These are phyloP conservation scores for Bucorvus abyssinicus DNA, from an alignment of 2,797 vertebrate genomes.

Conservation along the genomic window DNA sequence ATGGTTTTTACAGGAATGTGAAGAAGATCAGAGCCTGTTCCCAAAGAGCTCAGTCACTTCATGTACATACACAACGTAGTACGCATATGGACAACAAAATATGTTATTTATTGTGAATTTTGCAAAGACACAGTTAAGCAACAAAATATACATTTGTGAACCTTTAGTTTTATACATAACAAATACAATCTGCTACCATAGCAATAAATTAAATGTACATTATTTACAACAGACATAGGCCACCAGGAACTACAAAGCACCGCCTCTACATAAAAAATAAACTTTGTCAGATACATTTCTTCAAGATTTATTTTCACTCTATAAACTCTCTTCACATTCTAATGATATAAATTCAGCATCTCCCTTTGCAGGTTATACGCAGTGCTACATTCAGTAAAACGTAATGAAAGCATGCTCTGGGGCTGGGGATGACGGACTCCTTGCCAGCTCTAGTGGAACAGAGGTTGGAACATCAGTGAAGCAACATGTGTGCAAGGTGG, in stretches of 20 bases:
- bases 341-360: slow-evolving; percentile 19
- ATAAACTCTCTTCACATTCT: slow-evolving; percentile 51
- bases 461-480: neutral
- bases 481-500: neutral
- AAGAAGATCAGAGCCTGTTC: neutral
- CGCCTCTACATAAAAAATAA: slow-evolving; percentile 71
- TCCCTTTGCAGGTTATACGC: slow-evolving; percentile 11
- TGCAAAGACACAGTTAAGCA: slow-evolving; percentile 91
- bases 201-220: slow-evolving; percentile 95
- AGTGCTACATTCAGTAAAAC: slow-evolving; percentile 36
- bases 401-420: slow-evolving; percentile 47
- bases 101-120: slow-evolving; percentile 88
- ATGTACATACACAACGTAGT: neutral
- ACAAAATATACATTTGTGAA: slow-evolving; percentile 98
- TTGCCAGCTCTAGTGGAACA: neutral
- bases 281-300: slow-evolving; percentile 55
- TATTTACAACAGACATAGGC: slow-evolving; percentile 84
- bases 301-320: slow-evolving; percentile 18
- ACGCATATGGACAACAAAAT: slow-evolving; percentile 85
- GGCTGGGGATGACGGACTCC: neutral
- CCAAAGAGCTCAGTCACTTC: neutral
- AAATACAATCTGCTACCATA: slow-evolving; percentile 82
- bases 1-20: neutral
- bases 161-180: slow-evolving; percentile 89
- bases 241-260: slow-evolving; percentile 75